Evolutionary conservation across 2,797 vertebrate species (phyloP).

Genomic region (Chloroceryle amazona): DNA sequence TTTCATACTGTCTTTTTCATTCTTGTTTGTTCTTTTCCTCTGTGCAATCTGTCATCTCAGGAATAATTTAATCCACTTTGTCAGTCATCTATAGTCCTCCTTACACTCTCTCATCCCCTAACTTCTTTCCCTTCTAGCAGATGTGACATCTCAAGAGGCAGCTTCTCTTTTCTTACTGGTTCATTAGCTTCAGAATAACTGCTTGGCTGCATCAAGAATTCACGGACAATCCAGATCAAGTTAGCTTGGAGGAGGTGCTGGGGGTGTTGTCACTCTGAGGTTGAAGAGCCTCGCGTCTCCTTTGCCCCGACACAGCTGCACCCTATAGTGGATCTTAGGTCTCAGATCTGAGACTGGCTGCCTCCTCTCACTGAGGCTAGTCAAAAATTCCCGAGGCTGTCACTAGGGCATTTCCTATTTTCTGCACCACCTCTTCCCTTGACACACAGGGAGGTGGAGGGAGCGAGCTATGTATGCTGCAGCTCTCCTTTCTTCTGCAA

Average conservation of each 20-base stretch:
- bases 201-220: not conserved
- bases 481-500: not conserved
- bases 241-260: not conserved
- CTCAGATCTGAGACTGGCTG: not conserved
- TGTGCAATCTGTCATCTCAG: not conserved
- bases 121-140: not conserved
- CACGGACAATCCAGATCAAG: not conserved
- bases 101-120: not conserved
- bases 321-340: not conserved
- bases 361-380: not conserved
- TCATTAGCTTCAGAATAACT: not conserved
- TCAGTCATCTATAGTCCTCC: not conserved
- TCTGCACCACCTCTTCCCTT: not conserved
- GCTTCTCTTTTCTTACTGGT: not conserved
- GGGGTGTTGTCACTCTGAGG: no score
- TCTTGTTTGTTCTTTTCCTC: not conserved
- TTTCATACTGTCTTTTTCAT: not conserved
- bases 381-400: not conserved
- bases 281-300: not conserved
- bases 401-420: not conserved
- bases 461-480: not conserved
- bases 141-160: not conserved
- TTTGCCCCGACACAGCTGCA: not conserved
- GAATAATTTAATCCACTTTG: not conserved
- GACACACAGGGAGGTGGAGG: not conserved